Base-by-base conservation (phyloP, 2,797 vertebrate genomes). In the Pogoniulus pusillus region DNA sequence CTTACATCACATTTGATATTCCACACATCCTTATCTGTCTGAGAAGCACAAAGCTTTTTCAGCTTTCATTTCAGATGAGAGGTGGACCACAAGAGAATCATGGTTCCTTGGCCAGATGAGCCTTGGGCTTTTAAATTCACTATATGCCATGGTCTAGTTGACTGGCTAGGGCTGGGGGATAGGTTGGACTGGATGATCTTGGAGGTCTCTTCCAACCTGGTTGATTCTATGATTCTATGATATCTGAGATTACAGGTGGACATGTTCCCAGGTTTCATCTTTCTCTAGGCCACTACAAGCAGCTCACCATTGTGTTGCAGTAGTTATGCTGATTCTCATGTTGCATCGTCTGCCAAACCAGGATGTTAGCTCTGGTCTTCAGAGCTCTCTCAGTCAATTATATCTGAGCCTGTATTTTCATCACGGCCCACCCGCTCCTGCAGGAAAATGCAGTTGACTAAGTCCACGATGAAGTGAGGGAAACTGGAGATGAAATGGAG, bases 341-440 rank as follows among this genome's bases (percentile, higher is more conserved):
- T 58, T 41, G n/a, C 24, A 17, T 45, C 78, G 24, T 69, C 81
- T 93, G 77, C 74, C 83, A 85, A 63, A 22, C 26, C 63, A 85
- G 53, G 43, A 72, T 78, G 75, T 85, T 85, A 91, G 55, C 32
- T 94, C 47, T 59, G 63, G 47, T 85, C 74, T 87, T 91, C 87
- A 87, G 83, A 91, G 53, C 37, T 75, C 75, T 65, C 82, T 81
- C 51, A 51, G 69, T 89, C 91, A 83, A 9, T 89, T 90, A 89
- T 55, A 19, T 70, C 79, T 47, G 58, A 82, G 76, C 65, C 78
- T 80, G 59, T 70, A 66, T 89, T 91, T 94, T 85, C 79, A 80
- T 72, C 82, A 75, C 4, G 1, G 34, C 23, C 41, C 72, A 71
- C 73, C 34, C 87, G 62, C 39, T 90, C 87, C 80, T 69, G 82